These are phyloP conservation scores for Paraplagusia blochii DNA, from an alignment of 2,113 vertebrate genomes.

Conservation along the genomic window DNA sequence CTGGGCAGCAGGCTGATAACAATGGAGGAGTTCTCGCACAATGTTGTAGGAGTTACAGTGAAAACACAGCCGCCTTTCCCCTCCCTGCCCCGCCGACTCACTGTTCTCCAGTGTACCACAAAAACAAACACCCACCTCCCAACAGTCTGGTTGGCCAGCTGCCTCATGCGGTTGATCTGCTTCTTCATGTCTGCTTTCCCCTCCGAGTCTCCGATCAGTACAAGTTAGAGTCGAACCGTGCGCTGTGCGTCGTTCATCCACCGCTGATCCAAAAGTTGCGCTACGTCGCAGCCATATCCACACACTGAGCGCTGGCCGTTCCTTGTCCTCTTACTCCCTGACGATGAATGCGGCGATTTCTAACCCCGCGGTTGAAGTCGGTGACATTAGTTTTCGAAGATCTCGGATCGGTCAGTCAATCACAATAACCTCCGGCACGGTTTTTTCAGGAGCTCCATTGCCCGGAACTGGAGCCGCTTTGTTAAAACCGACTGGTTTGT, in stretches of 20 bases:
- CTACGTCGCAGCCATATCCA: conserved; percentile 66
- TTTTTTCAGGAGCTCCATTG: conserved; percentile 32
- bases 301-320: conserved; percentile 13
- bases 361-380: background rate
- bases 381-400: background rate
- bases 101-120: background rate
- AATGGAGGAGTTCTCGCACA: background rate
- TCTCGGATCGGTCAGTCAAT: background rate
- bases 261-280: conserved; percentile 41
- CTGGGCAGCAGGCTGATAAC: conserved; percentile 4
- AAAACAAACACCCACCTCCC: conserved; percentile 79
- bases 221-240: conserved; percentile 39
- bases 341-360: too few species aligned
- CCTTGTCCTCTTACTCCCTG: conserved; percentile 5
- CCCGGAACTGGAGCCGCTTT: conserved; percentile 1
- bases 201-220: conserved; percentile 20
- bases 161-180: conserved; percentile 93
- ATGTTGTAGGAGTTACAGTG: background rate
- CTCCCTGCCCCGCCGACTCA: too few species aligned
- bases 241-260: conserved; percentile 36
- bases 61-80: background rate
- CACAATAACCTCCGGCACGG: background rate
- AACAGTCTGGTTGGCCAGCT: conserved; percentile 95
- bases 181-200: conserved; percentile 83
- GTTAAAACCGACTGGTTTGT: conserved; percentile 11